A percentile compares a stretch with the other conserved stretches of the same genome.
Conservation (phyloP, 1,140 invertebrate genomes). For the Diorhabda carinulata region DNA sequence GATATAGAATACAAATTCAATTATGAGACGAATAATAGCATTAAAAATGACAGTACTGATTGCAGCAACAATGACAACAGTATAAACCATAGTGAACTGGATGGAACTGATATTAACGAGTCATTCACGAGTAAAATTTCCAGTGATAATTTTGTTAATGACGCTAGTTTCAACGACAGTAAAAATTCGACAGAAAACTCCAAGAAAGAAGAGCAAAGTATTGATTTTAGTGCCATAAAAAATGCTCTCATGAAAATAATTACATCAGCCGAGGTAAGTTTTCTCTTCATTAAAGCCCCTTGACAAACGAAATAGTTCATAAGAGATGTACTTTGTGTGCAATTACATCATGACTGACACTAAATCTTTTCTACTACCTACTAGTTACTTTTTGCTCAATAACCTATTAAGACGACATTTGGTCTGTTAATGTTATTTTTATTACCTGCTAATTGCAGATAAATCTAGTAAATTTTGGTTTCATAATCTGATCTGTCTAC, state of each 20-base stretch:
- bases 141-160: constrained; percentile 18
- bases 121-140: constrained; percentile 16
- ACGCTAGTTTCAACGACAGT: constrained; percentile 13
- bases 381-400: too few species aligned
- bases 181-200: constrained; percentile 21
- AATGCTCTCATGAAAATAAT: constrained; percentile 36
- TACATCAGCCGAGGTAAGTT: constrained; percentile 36
- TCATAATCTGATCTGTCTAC: neutral
- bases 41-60: constrained; percentile 24
- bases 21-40: constrained; percentile 22
- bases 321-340: too few species aligned
- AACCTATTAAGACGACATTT: too few species aligned
- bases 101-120: neutral
- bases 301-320: too few species aligned
- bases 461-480: neutral
- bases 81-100: too few species aligned
- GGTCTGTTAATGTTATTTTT: neutral
- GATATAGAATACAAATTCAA: constrained; percentile 43
- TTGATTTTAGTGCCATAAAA: constrained; percentile 36
- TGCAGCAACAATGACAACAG: neutral
- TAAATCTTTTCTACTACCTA: too few species aligned
- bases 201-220: constrained; percentile 29
- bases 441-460: neutral
- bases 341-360: too few species aligned
- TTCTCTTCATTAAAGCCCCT: neutral